Conservation (phyloP, 2,113 vertebrate genomes). For the Entelurus aequoreus region DNA sequence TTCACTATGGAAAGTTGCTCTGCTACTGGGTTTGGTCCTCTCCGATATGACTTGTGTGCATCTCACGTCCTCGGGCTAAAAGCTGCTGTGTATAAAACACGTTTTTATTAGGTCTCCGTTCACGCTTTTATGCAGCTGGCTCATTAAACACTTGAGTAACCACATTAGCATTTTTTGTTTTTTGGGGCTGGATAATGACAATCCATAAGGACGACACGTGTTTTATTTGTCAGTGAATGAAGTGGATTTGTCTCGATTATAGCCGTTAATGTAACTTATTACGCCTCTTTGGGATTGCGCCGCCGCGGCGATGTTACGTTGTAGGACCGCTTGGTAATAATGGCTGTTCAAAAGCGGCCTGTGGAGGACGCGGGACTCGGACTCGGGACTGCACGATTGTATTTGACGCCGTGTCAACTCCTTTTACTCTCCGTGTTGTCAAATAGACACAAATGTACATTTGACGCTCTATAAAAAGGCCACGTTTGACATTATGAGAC, state of each 20-base stretch:
- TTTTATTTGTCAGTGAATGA: slow-evolving; percentile 6
- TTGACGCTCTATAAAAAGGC: too few species aligned
- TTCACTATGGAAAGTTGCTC: too few species aligned
- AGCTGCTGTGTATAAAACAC: slow-evolving; percentile 25
- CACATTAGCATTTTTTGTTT: slow-evolving; percentile 44
- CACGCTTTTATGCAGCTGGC: slow-evolving; percentile 51
- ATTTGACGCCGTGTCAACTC: too few species aligned
- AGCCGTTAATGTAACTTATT: neutral
- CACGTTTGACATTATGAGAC: too few species aligned
- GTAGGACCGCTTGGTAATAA: too few species aligned
- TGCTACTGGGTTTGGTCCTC: too few species aligned
- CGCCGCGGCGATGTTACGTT: neutral
- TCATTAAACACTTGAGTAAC: slow-evolving; percentile 56
- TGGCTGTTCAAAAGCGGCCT: too few species aligned
- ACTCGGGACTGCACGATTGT: too few species aligned
- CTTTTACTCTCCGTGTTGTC: too few species aligned
- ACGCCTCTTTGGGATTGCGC: neutral
- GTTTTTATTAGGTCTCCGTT: slow-evolving; percentile 52
- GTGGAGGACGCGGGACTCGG: too few species aligned
- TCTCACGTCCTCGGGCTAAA: slow-evolving; percentile 31
- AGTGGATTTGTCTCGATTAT: slow-evolving; percentile 4
- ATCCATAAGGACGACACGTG: slow-evolving; percentile 37
- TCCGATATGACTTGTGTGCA: neutral
- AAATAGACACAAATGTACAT: too few species aligned
- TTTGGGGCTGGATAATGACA: slow-evolving; percentile 36